Conservation (phyloP, 2,888 invertebrate species). For the Morpho helenor region DNA sequence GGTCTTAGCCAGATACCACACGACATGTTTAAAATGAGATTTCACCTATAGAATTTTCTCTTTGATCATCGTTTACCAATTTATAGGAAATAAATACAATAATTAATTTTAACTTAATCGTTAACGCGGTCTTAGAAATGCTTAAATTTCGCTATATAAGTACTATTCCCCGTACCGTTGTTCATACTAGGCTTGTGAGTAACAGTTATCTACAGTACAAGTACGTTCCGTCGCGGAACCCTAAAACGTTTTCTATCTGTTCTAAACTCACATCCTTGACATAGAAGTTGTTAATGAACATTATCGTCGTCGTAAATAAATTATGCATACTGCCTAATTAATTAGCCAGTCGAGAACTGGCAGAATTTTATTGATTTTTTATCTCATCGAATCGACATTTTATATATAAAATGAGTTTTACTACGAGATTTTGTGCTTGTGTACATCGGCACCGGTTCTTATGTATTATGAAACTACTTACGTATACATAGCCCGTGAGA, state of each 20-base stretch:
- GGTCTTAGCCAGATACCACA: too few species aligned
- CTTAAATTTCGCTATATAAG: too few species aligned
- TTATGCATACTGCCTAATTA: constrained; percentile 34
- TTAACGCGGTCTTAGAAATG: too few species aligned
- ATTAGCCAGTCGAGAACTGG: constrained; percentile 25
- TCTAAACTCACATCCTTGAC: constrained; percentile 30
- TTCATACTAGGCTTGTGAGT: too few species aligned
- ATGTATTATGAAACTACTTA: constrained; percentile 13
- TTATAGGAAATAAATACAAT: too few species aligned
- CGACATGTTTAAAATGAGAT: too few species aligned
- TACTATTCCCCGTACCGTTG: too few species aligned
- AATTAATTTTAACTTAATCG: too few species aligned
- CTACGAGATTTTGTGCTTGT: constrained; percentile 7
- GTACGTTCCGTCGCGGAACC: constrained; percentile 3
- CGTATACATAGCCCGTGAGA: constrained; percentile 13
- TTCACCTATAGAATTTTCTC: too few species aligned
- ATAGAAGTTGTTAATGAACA: constrained; percentile 29
- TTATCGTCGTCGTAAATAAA: constrained; percentile 30
- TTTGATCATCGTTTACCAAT: too few species aligned
- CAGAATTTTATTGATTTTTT: constrained; percentile 37
- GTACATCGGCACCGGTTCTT: constrained; percentile 4
- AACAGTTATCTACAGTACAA: too few species aligned
- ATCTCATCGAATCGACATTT: constrained; percentile 33
- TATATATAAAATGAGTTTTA: constrained; percentile 12
- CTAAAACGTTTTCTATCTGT: constrained; percentile 11